Percentiles rank a stretch among this genome's conserved stretches.
Conservation (phyloP, 2,797 vertebrate species). For the Hemitrygon akajei region DNA sequence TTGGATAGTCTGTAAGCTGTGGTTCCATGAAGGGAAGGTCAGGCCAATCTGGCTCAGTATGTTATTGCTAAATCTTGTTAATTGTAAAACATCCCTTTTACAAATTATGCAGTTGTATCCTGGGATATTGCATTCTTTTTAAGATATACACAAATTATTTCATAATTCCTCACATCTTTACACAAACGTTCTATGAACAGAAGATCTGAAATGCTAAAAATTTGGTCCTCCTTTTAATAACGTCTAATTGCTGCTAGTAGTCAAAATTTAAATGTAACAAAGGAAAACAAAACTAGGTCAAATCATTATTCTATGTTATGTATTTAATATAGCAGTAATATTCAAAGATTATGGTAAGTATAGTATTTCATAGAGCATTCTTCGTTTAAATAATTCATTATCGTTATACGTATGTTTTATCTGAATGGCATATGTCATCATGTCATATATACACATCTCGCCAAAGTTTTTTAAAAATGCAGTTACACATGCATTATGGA, state of each 20-base stretch:
- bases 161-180: not conserved
- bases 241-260: not conserved
- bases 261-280: not conserved
- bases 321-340: no score
- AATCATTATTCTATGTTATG: not conserved
- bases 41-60: not conserved
- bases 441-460: no score
- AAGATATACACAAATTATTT: not conserved
- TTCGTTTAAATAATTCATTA: no score
- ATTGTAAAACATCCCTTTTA: not conserved
- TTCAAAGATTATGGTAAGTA: no score
- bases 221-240: not conserved
- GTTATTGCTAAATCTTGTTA: not conserved
- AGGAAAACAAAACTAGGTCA: not conserved
- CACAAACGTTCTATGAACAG: not conserved
- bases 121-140: not conserved
- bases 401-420: no score
- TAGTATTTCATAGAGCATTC: no score
- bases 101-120: not conserved
- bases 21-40: no score
- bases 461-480: no score
- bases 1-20: no score
- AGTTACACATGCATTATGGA: no score
- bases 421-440: no score
- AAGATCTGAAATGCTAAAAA: not conserved